Conservation (phyloP, 2,797 vertebrate species). For the Balearica regulorum region DNA sequence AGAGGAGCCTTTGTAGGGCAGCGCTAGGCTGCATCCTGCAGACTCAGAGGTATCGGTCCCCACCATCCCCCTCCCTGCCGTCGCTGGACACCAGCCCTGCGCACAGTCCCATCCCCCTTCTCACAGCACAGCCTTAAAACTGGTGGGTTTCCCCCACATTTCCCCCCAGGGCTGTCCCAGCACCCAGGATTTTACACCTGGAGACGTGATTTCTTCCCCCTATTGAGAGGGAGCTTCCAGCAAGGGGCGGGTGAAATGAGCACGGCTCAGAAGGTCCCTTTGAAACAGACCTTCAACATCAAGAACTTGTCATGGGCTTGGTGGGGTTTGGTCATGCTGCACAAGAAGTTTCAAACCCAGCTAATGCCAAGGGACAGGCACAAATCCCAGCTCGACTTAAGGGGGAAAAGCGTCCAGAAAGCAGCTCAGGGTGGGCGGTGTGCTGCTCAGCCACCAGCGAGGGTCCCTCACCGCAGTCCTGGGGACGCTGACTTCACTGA, state of each 20-base stretch:
- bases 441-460: not conserved
- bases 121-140: not conserved
- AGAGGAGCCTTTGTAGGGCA: not conserved
- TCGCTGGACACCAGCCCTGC: fast-evolving
- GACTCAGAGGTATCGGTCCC: fast-evolving
- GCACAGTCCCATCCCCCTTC: not conserved
- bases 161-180: not conserved
- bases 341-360: not conserved
- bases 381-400: not conserved
- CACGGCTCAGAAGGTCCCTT: not conserved
- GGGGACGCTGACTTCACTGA: not conserved
- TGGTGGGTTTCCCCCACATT: fast-evolving
- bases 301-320: fast-evolving
- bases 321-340: not conserved
- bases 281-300: fast-evolving
- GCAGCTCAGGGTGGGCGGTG: not conserved
- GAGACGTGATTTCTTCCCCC: not conserved
- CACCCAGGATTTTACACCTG: not conserved
- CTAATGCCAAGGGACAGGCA: not conserved
- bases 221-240: not conserved
- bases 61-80: not conserved
- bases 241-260: not conserved
- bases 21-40: not conserved
- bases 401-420: not conserved
- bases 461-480: fast-evolving